A percentile compares a stretch with the other conserved stretches of the same genome.
phyloP scores from a whole-genome alignment of 1,140 invertebrate genomes.

The Diachasmimorpha longicaudata region DNA sequence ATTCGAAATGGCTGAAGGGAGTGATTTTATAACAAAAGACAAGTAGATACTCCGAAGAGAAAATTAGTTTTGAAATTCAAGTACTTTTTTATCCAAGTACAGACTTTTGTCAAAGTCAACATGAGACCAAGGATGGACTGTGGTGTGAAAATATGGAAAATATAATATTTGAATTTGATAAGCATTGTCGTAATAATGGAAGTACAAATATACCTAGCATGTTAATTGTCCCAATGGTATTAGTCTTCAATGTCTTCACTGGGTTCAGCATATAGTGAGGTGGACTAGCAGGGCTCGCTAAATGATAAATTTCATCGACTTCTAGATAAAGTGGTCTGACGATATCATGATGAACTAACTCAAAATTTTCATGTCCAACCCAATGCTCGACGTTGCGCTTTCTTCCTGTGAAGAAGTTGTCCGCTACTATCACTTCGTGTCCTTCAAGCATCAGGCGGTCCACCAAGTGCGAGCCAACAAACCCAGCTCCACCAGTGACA shows the following conservation, averaged over 20 bases:
- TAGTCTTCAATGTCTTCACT: slow-evolving; percentile 99
- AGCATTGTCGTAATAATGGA: too few species aligned
- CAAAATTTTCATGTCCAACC: slow-evolving; percentile 99
- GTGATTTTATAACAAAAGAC: too few species aligned
- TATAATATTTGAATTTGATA: too few species aligned
- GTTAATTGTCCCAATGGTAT: slow-evolving; percentile 99
- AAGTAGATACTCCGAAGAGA: too few species aligned
- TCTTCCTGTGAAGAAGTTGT: slow-evolving; percentile 98
- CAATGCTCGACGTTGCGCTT: slow-evolving; percentile 98
- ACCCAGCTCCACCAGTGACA: slow-evolving; percentile 97
- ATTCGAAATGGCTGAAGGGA: too few species aligned
- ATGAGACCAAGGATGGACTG: too few species aligned
- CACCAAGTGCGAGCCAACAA: slow-evolving; percentile 98
- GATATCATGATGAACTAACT: slow-evolving; percentile 98
- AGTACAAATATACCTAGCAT: slow-evolving; percentile 79
- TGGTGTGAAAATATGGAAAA: too few species aligned
- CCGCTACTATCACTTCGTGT: slow-evolving; percentile 97
- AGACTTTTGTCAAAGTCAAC: too few species aligned
- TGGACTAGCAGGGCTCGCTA: slow-evolving; percentile 97
- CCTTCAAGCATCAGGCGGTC: slow-evolving; percentile 95
- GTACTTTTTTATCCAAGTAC: too few species aligned
- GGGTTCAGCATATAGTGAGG: slow-evolving; percentile 99
- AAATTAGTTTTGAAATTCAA: too few species aligned
- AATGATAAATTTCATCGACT: slow-evolving; percentile 99
- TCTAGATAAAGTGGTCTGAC: slow-evolving; percentile 98